Base-by-base conservation (phyloP, 2,797 vertebrate species). In the Pantherophis vulpinus region DNA sequence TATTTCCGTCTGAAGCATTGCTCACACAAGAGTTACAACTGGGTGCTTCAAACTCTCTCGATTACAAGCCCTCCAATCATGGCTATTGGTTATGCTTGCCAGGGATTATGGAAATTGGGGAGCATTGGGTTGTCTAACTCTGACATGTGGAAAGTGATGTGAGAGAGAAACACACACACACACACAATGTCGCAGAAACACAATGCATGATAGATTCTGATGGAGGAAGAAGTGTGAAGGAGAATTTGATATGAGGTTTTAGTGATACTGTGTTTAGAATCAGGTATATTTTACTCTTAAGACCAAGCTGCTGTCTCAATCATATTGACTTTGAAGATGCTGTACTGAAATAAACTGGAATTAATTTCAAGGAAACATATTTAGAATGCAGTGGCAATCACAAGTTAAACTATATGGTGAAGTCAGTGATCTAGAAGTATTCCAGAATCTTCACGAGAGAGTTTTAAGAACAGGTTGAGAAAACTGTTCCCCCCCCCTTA, bases 291-390 rank as follows among this genome's bases (percentile, higher is more conserved):
- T 86, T 93, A 29, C 51, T 42, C 27, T 23, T 58, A 86, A 70
- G 11, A 47, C 27, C 89, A 83, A 59, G n/a, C 10, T 83, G 37
- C 42, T 8, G 5, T 14, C 90, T 88, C 29, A 88, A 56, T 25
- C 32, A 56, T 10, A 61, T 5, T 61, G 86, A 88, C 86, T 89
- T 91, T 88, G 55, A 88, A 88, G 5, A 61, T 79, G 56, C 60
- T 55, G 56, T 9, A 42, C 32, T 89, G 90, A 74, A 93, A 55
- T 54, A 58, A 91, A 66, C 74, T 63, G 59, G 10, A 10, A 32
- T 66, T 93, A 87, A 93, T n/a, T 55, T 91, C 86, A 87, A 63
- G 47, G 87, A 56, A 89, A 89, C 86, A 29, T 59, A 70, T n/a
- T 89, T 58, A 18, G 25, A 47, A 60, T 32, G 16, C 3, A 89